A percentile compares a stretch with the other conserved stretches of the same genome.
Conservation (phyloP, 2,113 vertebrate genomes). For the Cheilinus undulatus region DNA sequence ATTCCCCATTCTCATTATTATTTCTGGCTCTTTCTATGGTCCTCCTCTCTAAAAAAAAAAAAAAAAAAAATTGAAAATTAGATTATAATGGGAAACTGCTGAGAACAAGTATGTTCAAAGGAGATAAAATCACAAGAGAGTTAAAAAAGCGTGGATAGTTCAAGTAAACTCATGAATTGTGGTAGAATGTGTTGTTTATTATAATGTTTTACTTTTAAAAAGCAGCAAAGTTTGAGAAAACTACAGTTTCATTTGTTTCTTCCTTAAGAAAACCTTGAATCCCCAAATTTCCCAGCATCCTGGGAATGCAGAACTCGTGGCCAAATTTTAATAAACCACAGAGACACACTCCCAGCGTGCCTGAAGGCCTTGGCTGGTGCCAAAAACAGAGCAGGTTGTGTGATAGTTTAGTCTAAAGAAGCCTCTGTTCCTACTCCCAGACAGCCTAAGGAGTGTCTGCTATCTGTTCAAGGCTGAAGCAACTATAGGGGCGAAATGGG, state of each 20-base stretch:
- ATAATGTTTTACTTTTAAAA: background rate
- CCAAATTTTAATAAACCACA: conserved; percentile 15
- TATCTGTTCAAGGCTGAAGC: conserved; percentile 57
- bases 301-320: background rate
- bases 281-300: background rate
- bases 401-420: conserved; percentile 72
- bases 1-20: no score
- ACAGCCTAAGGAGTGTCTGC: conserved; percentile 50
- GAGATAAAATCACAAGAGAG: background rate
- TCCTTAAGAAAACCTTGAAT: background rate
- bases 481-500: conserved; percentile 64
- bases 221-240: background rate
- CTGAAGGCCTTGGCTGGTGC: conserved; percentile 24
- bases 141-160: background rate
- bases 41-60: no score
- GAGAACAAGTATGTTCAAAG: background rate
- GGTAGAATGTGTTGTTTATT: background rate
- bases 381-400: conserved; percentile 11
- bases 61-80: no score
- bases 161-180: background rate
- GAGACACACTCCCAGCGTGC: background rate
- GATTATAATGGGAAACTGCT: background rate
- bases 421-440: conserved; percentile 59
- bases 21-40: no score
- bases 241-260: background rate